Percentiles rank a stretch among this genome's conserved stretches.
phyloP scores from a whole-genome alignment of 2,888 invertebrate species.

The Synanthedon formicaeformis region DNA sequence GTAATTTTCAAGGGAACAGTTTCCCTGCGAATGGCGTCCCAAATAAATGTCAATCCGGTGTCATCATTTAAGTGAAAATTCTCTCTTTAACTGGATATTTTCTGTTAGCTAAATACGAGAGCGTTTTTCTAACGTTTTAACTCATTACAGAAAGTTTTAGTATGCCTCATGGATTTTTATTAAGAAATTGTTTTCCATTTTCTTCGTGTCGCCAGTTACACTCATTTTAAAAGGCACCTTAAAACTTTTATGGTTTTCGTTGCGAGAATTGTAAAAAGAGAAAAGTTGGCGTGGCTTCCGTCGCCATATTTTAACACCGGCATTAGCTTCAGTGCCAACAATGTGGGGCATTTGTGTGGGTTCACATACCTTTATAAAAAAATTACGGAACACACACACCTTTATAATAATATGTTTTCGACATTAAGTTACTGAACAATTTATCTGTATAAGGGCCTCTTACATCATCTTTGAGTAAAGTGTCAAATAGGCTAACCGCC shows the following conservation, averaged over 20 bases:
- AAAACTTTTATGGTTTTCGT: conserved; percentile 27
- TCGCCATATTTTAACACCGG: conserved; percentile 16
- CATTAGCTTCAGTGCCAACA: conserved; percentile 27
- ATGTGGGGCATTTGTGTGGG: conserved; percentile 31
- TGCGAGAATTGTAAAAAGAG: conserved; percentile 30
- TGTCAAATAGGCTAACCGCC: too few relatives aligned
- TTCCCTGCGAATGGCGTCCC: conserved; percentile 10
- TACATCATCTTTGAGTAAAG: too few relatives aligned
- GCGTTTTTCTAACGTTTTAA: too few relatives aligned
- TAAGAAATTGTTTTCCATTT: background rate
- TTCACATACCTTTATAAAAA: conserved; percentile 39
- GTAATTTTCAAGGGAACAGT: conserved; percentile 21
- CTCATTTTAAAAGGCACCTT: conserved; percentile 22
- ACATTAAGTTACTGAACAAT: too few relatives aligned
- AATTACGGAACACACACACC: conserved; percentile 21
- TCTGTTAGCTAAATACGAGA: background rate
- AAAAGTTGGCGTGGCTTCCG: conserved; percentile 40
- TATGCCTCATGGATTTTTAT: too few relatives aligned
- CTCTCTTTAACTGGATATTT: background rate
- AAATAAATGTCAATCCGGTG: background rate
- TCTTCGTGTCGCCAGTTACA: background rate
- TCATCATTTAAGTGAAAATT: background rate
- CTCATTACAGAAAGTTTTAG: too few relatives aligned
- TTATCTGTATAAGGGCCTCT: too few relatives aligned
- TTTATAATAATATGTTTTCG: conserved; percentile 16